Conservation (phyloP, 1,140 invertebrate genomes). For the Lordiphosa clarofinis region DNA sequence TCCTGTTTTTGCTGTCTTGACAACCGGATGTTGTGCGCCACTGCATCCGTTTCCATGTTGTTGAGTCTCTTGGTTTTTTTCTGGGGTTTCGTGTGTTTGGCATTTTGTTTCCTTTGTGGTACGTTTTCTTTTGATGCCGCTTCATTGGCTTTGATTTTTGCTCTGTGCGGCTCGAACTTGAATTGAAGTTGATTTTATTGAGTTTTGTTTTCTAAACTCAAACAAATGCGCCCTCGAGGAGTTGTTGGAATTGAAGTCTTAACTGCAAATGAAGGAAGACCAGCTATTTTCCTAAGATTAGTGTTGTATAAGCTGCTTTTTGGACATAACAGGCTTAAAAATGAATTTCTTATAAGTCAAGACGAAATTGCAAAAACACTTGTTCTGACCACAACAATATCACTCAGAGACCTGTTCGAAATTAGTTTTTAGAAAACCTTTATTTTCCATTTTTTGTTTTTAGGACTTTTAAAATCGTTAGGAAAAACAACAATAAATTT, state of each 20-base stretch:
- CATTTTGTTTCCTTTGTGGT: constrained; percentile 60
- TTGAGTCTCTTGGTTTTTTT: constrained; percentile 9
- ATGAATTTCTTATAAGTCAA: too few relatives aligned
- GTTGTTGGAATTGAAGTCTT: constrained; percentile 21
- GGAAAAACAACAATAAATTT: too few relatives aligned
- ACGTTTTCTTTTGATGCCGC: constrained; percentile 54
- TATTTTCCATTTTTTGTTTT: too few relatives aligned
- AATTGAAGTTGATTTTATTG: constrained; percentile 54
- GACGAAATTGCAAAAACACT: too few relatives aligned
- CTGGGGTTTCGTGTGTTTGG: constrained; percentile 43
- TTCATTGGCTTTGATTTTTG: constrained; percentile 53
- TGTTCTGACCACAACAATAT: too few relatives aligned
- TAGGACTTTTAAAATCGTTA: too few relatives aligned
- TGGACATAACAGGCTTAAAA: too few relatives aligned
- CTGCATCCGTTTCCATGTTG: constrained; percentile 54
- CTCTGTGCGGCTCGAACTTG: constrained; percentile 19
- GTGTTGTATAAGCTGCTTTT: too few relatives aligned
- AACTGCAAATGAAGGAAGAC: not conserved
- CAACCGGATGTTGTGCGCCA: constrained; percentile 59
- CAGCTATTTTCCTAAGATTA: too few relatives aligned
- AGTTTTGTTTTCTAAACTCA: constrained; percentile 48
- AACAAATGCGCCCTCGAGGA: constrained; percentile 34
- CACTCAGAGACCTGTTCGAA: too few relatives aligned
- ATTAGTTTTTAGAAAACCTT: too few relatives aligned
- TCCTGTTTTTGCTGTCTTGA: constrained; percentile 32